Evolutionary conservation across 2,113 vertebrate species (phyloP).

Genomic region (Platysternon megacephalum): DNA sequence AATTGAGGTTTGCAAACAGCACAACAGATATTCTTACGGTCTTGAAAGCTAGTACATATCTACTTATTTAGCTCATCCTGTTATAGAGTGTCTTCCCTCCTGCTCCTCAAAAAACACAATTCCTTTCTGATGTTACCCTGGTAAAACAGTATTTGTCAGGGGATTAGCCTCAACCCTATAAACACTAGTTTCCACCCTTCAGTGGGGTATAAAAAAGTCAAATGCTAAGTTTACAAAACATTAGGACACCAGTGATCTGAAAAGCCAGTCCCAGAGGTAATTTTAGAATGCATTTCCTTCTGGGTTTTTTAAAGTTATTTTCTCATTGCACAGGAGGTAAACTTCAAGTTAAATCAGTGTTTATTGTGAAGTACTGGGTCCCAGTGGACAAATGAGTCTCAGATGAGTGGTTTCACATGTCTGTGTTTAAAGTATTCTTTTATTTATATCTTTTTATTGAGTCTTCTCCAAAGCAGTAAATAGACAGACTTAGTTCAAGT

Average conservation of each 20-base stretch:
- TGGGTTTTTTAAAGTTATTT: background rate
- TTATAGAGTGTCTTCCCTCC: background rate
- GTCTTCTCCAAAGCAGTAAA: background rate
- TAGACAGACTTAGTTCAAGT: background rate
- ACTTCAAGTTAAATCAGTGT: background rate
- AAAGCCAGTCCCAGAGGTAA: background rate
- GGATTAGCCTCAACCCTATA: background rate
- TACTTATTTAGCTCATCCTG: background rate
- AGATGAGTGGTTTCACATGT: background rate
- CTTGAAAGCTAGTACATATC: background rate
- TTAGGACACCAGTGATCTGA: background rate
- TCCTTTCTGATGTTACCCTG: background rate
- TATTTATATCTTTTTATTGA: constrained; percentile 18
- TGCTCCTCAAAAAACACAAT: background rate
- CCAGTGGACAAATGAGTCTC: background rate
- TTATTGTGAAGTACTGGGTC: background rate
- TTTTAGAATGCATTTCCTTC: background rate
- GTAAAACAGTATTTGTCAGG: background rate
- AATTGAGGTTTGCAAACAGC: background rate
- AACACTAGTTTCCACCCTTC: background rate
- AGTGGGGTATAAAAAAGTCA: background rate
- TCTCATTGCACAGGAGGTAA: background rate
- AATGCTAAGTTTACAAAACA: background rate
- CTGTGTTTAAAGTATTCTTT: constrained; percentile 1
- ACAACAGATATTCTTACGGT: background rate